Evolutionary conservation across 2,888 invertebrate species (phyloP), one percentile per base, ranked within the genome.

Genomic region (Trachelus troglodyta): DNA sequence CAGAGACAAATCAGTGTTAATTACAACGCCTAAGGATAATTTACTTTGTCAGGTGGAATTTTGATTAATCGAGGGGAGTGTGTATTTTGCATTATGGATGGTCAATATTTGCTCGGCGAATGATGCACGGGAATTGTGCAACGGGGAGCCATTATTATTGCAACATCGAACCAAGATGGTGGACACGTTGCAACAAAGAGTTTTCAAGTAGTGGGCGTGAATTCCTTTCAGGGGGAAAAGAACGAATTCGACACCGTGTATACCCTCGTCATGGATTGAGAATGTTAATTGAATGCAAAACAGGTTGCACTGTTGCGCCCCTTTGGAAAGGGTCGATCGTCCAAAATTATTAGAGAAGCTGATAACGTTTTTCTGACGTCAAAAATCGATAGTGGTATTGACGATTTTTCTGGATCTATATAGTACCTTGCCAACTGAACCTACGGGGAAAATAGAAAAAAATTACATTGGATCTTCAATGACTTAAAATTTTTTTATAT

Each of bases 121-220:
- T 37, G 37, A 34, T 30, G 73, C 78, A 73, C 68, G 69, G 71
- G 77, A 79, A 83, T 81, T 82, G 77, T 80, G 79, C 80, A 85
- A 81, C 80, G 80, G 81, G 82, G 82, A 81, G 85, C 83, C 85
- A 84, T 84, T 84, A 82, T 84, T 82, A 81, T 85, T 86, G 83
- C 81, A 83, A 82, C 82, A 84, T 80, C 82, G 75, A 77, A 69
- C 75, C 78, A 84, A 85, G 81, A 87, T 87, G 86, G 84, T 80
- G 83, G 81, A 73, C 77, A 77, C 37, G 78, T 76, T 81, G 77
- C 74, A 82, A 83, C 79, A 79, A 83, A 76, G 73, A n/a, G 74
- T 12, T 12, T 35, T 31, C n/a, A 34, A 37, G 71, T 34, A 71
- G 56, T 56, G 56, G 56, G 56, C 56, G 56, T 56, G 56, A 56